Conservation (phyloP, 2,888 invertebrate genomes). For the Cacoxenus indagator region DNA sequence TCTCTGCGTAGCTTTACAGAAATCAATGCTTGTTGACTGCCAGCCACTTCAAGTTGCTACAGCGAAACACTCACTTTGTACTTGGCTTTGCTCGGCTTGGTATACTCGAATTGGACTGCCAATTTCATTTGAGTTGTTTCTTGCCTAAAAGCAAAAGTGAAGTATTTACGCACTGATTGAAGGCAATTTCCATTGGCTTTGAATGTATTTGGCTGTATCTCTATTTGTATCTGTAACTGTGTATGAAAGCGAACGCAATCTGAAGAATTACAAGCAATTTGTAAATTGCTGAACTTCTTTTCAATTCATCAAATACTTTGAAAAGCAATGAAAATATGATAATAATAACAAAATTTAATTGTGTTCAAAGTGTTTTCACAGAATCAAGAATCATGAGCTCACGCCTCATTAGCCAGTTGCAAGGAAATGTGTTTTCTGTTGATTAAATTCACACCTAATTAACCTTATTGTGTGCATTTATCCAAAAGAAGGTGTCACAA, state of each 20-base stretch:
- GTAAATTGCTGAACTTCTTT: too few relatives aligned
- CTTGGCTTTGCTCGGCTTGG: not conserved
- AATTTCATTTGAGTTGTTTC: not conserved
- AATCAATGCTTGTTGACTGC: not conserved
- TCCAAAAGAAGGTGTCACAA: not conserved
- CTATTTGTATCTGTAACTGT: too few relatives aligned
- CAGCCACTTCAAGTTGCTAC: not conserved
- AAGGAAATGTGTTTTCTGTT: slow-evolving; percentile 33
- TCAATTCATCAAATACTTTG: too few relatives aligned
- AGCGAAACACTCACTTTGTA: not conserved
- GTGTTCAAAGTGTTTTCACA: too few relatives aligned
- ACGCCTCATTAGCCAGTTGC: too few relatives aligned
- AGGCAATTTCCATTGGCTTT: not conserved
- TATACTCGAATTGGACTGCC: too few relatives aligned
- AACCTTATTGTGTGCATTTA: slow-evolving; percentile 28
- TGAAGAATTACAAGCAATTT: too few relatives aligned
- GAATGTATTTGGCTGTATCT: too few relatives aligned
- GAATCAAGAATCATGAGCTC: too few relatives aligned
- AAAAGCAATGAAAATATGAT: too few relatives aligned
- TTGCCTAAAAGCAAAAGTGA: not conserved
- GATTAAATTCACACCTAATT: slow-evolving; percentile 60
- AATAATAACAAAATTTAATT: too few relatives aligned
- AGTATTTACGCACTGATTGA: not conserved
- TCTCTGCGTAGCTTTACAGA: not conserved
- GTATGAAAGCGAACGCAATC: not conserved